These are phyloP conservation scores for Hoplodrina ambigua DNA, from an alignment of 2,888 invertebrate genomes.

Conservation along the genomic window DNA sequence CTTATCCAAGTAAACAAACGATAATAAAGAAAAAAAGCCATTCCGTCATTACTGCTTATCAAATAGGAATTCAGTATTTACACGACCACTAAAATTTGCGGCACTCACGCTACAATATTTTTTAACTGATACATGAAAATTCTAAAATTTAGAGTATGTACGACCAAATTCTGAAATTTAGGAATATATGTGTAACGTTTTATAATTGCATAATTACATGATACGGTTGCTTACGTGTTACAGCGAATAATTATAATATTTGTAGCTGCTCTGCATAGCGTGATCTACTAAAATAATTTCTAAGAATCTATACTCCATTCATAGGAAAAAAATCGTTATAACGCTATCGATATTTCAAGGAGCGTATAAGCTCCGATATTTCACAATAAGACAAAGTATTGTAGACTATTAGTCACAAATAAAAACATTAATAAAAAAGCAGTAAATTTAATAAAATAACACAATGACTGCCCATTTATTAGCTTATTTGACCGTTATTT, in stretches of 20 bases:
- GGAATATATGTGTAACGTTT: conserved; percentile 6
- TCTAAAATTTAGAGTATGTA: not conserved
- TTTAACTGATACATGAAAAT: conserved; percentile 29
- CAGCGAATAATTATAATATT: conserved; percentile 20
- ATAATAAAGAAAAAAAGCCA: conserved; percentile 1
- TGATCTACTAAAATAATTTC: conserved; percentile 3
- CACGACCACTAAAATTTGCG: conserved; percentile 4
- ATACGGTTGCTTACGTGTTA: conserved; percentile 23
- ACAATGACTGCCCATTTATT: too few species aligned
- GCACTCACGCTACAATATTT: conserved; percentile 1
- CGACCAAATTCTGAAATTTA: not conserved
- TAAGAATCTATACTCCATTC: not conserved
- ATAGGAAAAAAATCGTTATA: too few species aligned
- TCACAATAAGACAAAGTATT: too few species aligned
- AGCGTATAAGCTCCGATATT: too few species aligned
- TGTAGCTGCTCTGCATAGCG: conserved; percentile 4
- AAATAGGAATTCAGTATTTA: conserved; percentile 23
- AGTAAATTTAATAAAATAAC: too few species aligned
- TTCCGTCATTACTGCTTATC: conserved; percentile 19
- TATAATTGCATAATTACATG: conserved; percentile 23
- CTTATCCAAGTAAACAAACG: not conserved
- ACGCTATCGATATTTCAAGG: too few species aligned
- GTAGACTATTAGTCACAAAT: too few species aligned
- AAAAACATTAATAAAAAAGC: too few species aligned
- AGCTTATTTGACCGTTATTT: too few species aligned